Evolutionary conservation across 2,888 invertebrate genomes (phyloP), one percentile per base, ranked within the genome.

Genomic region (Rotaria macrura): DNA sequence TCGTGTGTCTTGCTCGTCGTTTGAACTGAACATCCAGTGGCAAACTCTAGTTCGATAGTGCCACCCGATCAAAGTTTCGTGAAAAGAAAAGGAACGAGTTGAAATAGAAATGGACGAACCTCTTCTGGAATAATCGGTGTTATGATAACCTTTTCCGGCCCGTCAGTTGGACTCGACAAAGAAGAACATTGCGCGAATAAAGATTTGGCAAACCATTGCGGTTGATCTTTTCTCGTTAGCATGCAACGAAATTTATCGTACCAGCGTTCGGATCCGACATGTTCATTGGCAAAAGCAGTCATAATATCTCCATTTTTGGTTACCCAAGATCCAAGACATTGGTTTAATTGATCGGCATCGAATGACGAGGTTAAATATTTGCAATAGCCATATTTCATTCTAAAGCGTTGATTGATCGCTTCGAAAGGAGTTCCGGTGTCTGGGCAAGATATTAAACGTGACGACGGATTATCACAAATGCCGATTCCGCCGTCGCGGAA

Each of bases 161-260:
- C 86, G 40, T 85, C 85, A 1, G 86, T 86, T 29, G 86, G 86
- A 83, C 83, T 83, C 34, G 79, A 83, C n/a, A 86, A 85, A 7
- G 83, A 52, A 54, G 84, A 83, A 72, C 86, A 86, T 29, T 84
- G 57, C 12, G 86, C 86, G 52, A 84, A 86, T 43, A 83, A 17
- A 20, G 86, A 86, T 83, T 86, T 86, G 7, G 83, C 83, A 57
- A 86, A 85, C 85, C 85, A 85, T 49, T 85, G 83, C 29, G 86
- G 86, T 72, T 86, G 86, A 85, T 86, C 86, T 84, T 86, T 79
- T n/a, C 85, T 54, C 38, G 85, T 83, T 47, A 86, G 54, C 85
- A 86, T 85, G 43, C 86, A 86, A 52, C 86, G 72, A 72, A 85
- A 86, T 54, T 86, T 86, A 72, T 86, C 85, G 40, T 86, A 85